A percentile compares a stretch with the other conserved stretches of the same genome.
Conservation (phyloP, 2,113 vertebrate species). For the Scartelaos histophorus region DNA sequence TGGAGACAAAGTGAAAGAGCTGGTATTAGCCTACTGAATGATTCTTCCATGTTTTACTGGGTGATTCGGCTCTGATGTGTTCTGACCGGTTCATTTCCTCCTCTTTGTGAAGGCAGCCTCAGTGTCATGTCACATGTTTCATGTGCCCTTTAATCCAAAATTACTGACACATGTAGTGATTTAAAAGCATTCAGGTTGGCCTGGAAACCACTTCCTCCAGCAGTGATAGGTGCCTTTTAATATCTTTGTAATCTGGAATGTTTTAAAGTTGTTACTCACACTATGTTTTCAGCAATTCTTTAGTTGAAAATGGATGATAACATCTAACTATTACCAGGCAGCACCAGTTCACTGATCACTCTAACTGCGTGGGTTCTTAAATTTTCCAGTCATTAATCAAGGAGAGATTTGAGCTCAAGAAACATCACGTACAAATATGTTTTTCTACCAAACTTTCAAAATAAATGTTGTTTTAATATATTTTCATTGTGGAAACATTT, state of each 20-base stretch:
- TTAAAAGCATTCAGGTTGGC: slow-evolving; percentile 68
- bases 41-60: background rate
- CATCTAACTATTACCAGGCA: slow-evolving; percentile 35
- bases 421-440: background rate
- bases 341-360: slow-evolving; percentile 4
- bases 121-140: slow-evolving; percentile 43
- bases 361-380: slow-evolving; percentile 8
- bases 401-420: background rate
- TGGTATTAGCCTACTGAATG: slow-evolving; percentile 1
- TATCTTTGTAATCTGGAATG: slow-evolving; percentile 38
- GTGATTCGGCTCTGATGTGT: background rate
- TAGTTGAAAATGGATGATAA: slow-evolving; percentile 18
- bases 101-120: slow-evolving; percentile 26
- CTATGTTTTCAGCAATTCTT: slow-evolving; percentile 34
- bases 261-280: slow-evolving; percentile 36
- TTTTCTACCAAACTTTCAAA: background rate
- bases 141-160: slow-evolving; percentile 63
- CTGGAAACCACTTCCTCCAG: slow-evolving; percentile 66
- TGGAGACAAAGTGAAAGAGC: slow-evolving; percentile 16
- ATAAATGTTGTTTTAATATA: background rate
- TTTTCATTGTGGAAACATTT: too few species aligned
- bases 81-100: background rate
- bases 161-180: slow-evolving; percentile 73
- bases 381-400: slow-evolving; percentile 19
- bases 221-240: slow-evolving; percentile 27